Percentiles rank a stretch among this genome's conserved stretches.
These are phyloP conservation scores for Thera britannica DNA, from an alignment of 2,888 invertebrate genomes.

Conservation along the genomic window DNA sequence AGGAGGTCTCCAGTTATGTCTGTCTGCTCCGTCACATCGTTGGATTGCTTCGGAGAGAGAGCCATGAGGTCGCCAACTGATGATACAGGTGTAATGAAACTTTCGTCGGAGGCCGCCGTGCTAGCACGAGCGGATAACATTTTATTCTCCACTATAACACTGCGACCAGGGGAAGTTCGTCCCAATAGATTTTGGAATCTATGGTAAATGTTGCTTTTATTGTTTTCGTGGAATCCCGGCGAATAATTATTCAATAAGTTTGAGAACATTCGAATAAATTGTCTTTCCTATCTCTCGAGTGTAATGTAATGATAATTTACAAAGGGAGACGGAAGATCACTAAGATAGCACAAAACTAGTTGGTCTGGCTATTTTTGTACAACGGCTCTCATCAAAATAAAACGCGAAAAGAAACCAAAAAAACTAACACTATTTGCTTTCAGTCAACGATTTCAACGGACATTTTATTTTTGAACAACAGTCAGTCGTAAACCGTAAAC, in stretches of 20 bases:
- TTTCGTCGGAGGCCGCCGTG: slow-evolving; percentile 63
- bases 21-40: slow-evolving; percentile 50
- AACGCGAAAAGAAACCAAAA: slow-evolving; percentile 41
- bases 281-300: not conserved
- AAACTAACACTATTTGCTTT: slow-evolving; percentile 37
- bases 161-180: slow-evolving; percentile 41
- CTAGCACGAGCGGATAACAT: slow-evolving; percentile 64
- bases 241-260: slow-evolving; percentile 54
- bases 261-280: slow-evolving; percentile 63
- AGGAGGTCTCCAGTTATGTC: slow-evolving; percentile 69
- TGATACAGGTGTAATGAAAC: slow-evolving; percentile 68
- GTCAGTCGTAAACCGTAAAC: not conserved
- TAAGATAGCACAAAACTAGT: slow-evolving; percentile 37
- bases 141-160: slow-evolving; percentile 36
- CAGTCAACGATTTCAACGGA: slow-evolving; percentile 53
- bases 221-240: slow-evolving; percentile 50
- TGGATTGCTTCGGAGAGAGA: slow-evolving; percentile 63
- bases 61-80: slow-evolving; percentile 73
- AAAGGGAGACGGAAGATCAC: slow-evolving; percentile 14
- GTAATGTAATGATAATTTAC: not conserved
- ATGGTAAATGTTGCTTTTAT: slow-evolving; percentile 57
- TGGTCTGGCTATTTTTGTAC: slow-evolving; percentile 35
- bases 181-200: slow-evolving; percentile 62
- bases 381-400: slow-evolving; percentile 32
- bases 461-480: slow-evolving; percentile 49